Evolutionary conservation across 2,797 vertebrate genomes (phyloP), one percentile per base, ranked within the genome.

Genomic region (Petrocephalus schoutedeni): DNA sequence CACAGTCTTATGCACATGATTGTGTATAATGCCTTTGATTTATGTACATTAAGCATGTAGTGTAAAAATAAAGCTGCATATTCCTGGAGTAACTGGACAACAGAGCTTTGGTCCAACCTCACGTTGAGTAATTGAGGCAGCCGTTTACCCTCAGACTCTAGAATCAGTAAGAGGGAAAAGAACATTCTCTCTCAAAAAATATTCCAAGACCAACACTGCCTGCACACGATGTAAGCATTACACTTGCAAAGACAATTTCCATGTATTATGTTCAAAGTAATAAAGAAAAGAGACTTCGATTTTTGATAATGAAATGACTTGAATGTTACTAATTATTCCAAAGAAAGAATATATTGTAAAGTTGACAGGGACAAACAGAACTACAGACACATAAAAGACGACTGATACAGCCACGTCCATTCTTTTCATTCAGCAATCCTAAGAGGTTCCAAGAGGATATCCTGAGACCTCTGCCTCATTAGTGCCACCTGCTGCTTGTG

Each of bases 81-180:
- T 77, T 41, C 3, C 10, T 45, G 82, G 41, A 87, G 36, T 59
- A 88, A 59, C 80, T 88, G 80, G 87, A 80, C 85, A 32, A 67
- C 85, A 32, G 32, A 67, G 61, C 9, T n/a, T 21, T 10, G 59
- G 58, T 89, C 77, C 84, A 71, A 89, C 51, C 80, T 85, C 54
- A 88, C 45, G 85, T 53, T 0, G 36, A 85, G 41, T 71, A 86
- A 88, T 59, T 53, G 32, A 86, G 56, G 57, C 14, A 86, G 32
- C 71, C 36, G 10, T 36, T 41, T 74, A 8, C 16, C 16, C 32
- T 45, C 28, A 77, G 36, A 36, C 28, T 45, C 14, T 45, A 16
- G 14, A 41, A 19, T n/a, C 16, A 77, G 36, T 19, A 45, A 6
- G 7, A 41, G 28, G 14, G 7, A 74, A 36, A 71, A 19, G 5